These are phyloP conservation scores for Unio delphinus DNA, from an alignment of 2,888 invertebrate genomes.

Conservation along the genomic window DNA sequence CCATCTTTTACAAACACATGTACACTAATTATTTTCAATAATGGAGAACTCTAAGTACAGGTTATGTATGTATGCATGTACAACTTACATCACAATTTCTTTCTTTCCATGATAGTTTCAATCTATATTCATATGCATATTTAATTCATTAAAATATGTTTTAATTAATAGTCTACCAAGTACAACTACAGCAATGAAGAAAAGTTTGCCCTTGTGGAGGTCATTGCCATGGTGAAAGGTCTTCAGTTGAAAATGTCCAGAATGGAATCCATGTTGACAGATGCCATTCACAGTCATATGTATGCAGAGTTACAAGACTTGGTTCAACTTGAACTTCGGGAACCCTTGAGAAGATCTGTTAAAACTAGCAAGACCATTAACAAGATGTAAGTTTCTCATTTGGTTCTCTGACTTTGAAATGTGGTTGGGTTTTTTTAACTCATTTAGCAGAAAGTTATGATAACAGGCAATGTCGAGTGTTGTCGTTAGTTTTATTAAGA, in stretches of 20 bases:
- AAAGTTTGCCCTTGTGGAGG: conserved; percentile 97
- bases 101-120: too few relatives aligned
- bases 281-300: conserved; percentile 90
- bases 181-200: conserved; percentile 98
- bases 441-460: too few relatives aligned
- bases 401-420: too few relatives aligned
- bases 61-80: too few relatives aligned
- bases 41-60: too few relatives aligned
- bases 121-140: background rate
- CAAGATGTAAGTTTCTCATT: conserved; percentile 57
- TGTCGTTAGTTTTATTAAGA: too few relatives aligned
- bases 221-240: conserved; percentile 99
- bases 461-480: too few relatives aligned
- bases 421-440: too few relatives aligned
- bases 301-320: conserved; percentile 98
- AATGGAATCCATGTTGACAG: conserved; percentile 96
- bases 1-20: too few relatives aligned
- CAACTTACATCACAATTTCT: background rate
- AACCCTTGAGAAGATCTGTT: conserved; percentile 94
- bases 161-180: conserved; percentile 82
- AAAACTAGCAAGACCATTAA: conserved; percentile 98
- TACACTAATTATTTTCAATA: too few relatives aligned
- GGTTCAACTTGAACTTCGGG: conserved; percentile 89
- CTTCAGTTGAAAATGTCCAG: conserved; percentile 92
- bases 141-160: background rate